Percentiles rank a stretch among this genome's conserved stretches.
Evolutionary conservation across 2,888 invertebrate species (phyloP).

Genomic region (Cantharis lateralis): DNA sequence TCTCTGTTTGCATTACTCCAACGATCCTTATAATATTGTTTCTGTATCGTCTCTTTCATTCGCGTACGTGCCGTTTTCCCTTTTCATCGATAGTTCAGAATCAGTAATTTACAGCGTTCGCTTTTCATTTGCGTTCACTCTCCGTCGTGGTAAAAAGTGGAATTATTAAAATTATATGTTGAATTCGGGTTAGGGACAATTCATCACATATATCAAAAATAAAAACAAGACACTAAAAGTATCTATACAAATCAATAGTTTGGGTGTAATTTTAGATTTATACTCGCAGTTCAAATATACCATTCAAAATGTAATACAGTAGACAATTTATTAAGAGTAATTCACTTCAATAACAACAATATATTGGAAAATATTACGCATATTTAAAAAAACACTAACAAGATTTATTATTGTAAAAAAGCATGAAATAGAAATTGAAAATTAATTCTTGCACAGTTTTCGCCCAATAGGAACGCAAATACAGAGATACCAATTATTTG

Average conservation of each 20-base stretch:
- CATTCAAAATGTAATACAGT: no score
- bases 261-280: no score
- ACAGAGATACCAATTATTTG: no score
- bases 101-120: background rate
- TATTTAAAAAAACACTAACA: no score
- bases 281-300: no score
- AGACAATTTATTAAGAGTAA: no score
- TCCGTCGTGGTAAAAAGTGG: background rate
- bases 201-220: background rate
- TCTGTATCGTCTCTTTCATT: background rate
- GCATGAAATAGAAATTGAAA: no score
- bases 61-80: background rate
- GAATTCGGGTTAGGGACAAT: background rate
- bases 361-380: no score
- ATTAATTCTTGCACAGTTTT: no score
- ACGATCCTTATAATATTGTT: background rate
- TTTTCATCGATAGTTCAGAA: background rate
- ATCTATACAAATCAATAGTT: background rate
- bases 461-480: no score
- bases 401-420: no score
- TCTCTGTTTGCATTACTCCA: background rate
- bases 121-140: background rate
- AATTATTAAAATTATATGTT: background rate
- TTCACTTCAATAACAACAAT: no score
- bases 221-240: background rate